phyloP scores from a whole-genome alignment of 2,888 invertebrate species.

The Asteroscopus sphinx region DNA sequence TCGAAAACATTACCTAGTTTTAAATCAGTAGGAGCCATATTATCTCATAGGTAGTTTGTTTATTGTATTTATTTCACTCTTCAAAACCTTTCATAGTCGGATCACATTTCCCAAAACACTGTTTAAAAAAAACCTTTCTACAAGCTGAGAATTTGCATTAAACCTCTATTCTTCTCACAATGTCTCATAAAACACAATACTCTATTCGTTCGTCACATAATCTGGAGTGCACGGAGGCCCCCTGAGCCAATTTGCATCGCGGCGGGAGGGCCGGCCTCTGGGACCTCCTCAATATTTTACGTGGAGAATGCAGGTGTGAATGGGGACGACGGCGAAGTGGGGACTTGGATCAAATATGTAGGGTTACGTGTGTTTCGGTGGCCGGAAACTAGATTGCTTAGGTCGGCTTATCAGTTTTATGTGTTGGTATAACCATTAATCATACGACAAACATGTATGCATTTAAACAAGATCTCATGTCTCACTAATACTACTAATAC shows the following conservation, averaged over 20 bases:
- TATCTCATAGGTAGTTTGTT: no score
- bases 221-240: constrained; percentile 64
- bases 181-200: constrained; percentile 58
- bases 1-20: no score
- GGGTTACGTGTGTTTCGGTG: constrained; percentile 32
- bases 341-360: constrained; percentile 53
- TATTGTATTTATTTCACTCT: not conserved
- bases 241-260: constrained; percentile 71
- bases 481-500: no score
- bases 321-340: constrained; percentile 30
- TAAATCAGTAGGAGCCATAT: no score
- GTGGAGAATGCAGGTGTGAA: constrained; percentile 63
- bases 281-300: constrained; percentile 69
- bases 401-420: constrained; percentile 29
- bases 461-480: no score
- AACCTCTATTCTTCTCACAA: constrained; percentile 43
- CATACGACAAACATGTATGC: not conserved
- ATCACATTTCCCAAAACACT: constrained; percentile 15
- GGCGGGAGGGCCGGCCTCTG: constrained; percentile 57
- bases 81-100: constrained; percentile 19
- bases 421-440: constrained; percentile 4
- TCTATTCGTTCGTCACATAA: constrained; percentile 67
- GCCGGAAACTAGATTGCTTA: constrained; percentile 35
- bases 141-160: constrained; percentile 45
- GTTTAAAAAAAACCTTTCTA: constrained; percentile 19